Evolutionary conservation across 2,888 invertebrate genomes (phyloP).

Genomic region (Callyntrura guangdongensis): DNA sequence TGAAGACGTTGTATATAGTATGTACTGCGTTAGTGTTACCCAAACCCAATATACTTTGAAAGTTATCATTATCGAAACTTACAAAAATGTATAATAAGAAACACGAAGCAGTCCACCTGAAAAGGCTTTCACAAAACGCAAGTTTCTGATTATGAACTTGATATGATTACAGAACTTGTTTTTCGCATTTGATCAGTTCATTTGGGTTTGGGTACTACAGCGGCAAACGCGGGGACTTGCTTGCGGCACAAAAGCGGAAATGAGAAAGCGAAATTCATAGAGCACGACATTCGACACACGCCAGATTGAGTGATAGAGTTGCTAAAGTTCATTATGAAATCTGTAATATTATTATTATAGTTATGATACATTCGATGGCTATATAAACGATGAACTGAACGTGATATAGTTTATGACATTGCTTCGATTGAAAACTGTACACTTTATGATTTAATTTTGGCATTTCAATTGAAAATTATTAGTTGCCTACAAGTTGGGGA

Average conservation of each 20-base stretch:
- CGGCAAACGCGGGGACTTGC: neutral
- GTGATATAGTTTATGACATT: neutral
- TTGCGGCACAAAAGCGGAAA: neutral
- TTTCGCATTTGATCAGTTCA: constrained; percentile 42
- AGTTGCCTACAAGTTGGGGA: neutral
- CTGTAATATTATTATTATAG: neutral
- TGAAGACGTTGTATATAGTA: neutral
- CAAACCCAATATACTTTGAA: no score
- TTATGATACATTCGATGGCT: no score
- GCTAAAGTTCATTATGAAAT: neutral
- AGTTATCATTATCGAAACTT: neutral
- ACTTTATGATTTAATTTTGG: no score
- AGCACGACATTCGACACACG: neutral
- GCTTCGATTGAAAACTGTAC: neutral
- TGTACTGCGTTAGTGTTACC: no score
- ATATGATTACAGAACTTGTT: constrained; percentile 61
- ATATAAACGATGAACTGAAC: no score
- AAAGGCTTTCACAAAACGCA: constrained; percentile 55
- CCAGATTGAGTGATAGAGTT: neutral
- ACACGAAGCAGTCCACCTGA: neutral
- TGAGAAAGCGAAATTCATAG: constrained; percentile 23
- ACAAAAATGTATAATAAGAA: neutral
- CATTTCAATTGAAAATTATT: no score
- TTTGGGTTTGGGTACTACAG: neutral
- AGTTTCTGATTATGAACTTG: constrained; percentile 69